phyloP scores from a whole-genome alignment of 2,888 invertebrate genomes.

The Parascotia fuliginaria region DNA sequence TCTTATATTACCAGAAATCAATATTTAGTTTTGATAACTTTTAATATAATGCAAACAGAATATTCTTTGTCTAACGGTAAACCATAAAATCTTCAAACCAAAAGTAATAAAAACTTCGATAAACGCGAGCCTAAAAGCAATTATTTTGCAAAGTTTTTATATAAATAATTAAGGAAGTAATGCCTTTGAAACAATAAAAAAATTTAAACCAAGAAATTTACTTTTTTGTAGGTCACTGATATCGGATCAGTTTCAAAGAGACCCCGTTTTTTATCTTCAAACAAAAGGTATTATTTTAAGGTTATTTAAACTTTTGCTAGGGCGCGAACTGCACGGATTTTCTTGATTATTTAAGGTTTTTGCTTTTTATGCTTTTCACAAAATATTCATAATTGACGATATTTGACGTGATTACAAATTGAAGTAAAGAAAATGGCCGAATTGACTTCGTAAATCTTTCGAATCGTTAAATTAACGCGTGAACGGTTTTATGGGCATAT shows the following conservation, averaged over 20 bases:
- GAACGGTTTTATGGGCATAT: no score
- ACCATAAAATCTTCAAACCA: background rate
- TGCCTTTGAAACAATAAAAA: constrained; percentile 61
- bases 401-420: background rate
- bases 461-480: no score
- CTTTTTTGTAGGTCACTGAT: constrained; percentile 43
- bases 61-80: background rate
- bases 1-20: no score
- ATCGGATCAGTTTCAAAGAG: constrained; percentile 43
- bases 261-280: constrained; percentile 47
- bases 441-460: no score
- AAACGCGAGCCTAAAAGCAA: constrained; percentile 26
- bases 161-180: constrained; percentile 56
- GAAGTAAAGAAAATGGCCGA: background rate
- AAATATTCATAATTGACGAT: background rate
- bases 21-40: no score
- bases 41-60: no score
- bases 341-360: constrained; percentile 38
- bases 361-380: constrained; percentile 9
- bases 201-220: constrained; percentile 42
- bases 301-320: constrained; percentile 67
- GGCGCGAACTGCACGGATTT: constrained; percentile 48
- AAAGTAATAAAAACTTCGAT: constrained; percentile 9
- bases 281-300: constrained; percentile 72
- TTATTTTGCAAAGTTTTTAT: constrained; percentile 40